Conservation (phyloP, 1,140 invertebrate species). For the Caenorhabditis inopinata region DNA sequence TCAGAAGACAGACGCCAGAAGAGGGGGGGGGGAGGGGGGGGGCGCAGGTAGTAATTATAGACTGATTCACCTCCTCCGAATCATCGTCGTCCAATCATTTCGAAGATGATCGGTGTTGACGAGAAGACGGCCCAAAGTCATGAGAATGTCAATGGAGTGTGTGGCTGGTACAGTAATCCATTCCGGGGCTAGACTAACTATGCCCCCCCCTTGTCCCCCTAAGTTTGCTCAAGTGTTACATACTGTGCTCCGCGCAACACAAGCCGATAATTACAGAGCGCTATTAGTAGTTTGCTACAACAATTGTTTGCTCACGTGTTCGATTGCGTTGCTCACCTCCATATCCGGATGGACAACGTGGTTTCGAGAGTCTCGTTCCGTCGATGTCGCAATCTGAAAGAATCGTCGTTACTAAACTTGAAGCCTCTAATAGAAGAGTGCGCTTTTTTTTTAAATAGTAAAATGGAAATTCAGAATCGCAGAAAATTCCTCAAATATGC, state of each 20-base stretch:
- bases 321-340: conserved; percentile 7
- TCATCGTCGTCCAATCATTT: no score
- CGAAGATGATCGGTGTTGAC: no score
- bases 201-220: background rate
- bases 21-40: no score
- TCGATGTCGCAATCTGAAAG: conserved; percentile 1
- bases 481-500: no score
- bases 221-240: background rate
- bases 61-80: no score
- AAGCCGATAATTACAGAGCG: conserved; percentile 5
- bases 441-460: no score
- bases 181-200: background rate
- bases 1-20: background rate
- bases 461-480: no score
- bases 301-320: background rate
- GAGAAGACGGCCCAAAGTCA: no score
- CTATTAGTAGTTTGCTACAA: background rate
- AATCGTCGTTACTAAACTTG: no score
- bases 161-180: background rate
- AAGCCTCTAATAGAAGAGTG: no score
- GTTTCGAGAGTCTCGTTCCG: background rate
- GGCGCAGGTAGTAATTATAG: no score
- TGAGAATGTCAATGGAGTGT: no score
- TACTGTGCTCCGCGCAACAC: background rate
- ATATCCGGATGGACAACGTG: background rate